Conservation (phyloP, 2,888 invertebrate species). For the Meliscaeva auricollis region DNA sequence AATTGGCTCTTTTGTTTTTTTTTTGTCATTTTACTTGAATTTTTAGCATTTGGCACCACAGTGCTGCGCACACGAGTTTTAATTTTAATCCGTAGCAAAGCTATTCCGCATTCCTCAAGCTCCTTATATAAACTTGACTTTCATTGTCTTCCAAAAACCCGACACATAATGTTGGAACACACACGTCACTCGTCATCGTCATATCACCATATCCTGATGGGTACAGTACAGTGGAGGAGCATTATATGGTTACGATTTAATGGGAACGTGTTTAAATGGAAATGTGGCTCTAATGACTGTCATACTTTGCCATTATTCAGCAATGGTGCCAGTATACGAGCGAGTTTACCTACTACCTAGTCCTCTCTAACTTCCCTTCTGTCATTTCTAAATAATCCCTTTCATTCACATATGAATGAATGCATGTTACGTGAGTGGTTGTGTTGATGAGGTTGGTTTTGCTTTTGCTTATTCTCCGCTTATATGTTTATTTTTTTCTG, state of each 20-base stretch:
- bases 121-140: background rate
- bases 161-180: background rate
- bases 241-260: constrained; percentile 71
- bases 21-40: background rate
- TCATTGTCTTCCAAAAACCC: background rate
- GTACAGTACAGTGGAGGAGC: background rate
- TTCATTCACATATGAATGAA: constrained; percentile 71
- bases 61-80: background rate
- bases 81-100: background rate
- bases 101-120: background rate
- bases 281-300: constrained; percentile 75
- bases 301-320: constrained; percentile 71
- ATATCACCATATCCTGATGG: too few relatives aligned
- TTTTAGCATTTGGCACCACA: background rate
- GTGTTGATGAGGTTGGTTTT: constrained; percentile 68
- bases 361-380: constrained; percentile 14
- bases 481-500: constrained; percentile 7
- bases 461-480: background rate
- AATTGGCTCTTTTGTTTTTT: too few relatives aligned
- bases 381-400: constrained; percentile 45
- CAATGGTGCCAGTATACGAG: constrained; percentile 53
- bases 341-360: background rate
- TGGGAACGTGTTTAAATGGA: constrained; percentile 75
- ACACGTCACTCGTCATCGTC: constrained; percentile 13
- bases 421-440: constrained; percentile 73